Evolutionary conservation across 1,140 invertebrate species (phyloP).

Genomic region (Drosophila sproati): DNA sequence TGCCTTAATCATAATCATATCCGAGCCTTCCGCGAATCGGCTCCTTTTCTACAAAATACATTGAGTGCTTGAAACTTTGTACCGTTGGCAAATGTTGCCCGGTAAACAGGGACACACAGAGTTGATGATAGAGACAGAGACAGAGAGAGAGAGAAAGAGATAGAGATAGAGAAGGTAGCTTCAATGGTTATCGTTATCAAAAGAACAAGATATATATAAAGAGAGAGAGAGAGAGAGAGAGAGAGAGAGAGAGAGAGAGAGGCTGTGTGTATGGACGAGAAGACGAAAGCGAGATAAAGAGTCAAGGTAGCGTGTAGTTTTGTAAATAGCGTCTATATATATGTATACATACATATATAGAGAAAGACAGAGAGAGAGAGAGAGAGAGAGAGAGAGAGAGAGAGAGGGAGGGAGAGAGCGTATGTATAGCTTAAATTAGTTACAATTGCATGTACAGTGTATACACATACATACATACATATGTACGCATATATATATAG

Average conservation of each 20-base stretch:
- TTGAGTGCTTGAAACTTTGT: constrained; percentile 26
- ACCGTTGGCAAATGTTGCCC: constrained; percentile 27
- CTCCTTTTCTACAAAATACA: constrained; percentile 16
- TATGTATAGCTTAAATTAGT: constrained; percentile 36
- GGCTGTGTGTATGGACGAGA: not conserved
- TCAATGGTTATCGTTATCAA: too few relatives aligned
- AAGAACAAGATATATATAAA: too few relatives aligned
- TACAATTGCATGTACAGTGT: constrained; percentile 24
- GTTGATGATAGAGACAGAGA: not conserved
- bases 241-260: not conserved
- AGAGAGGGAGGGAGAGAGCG: not conserved
- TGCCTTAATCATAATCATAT: constrained; percentile 58
- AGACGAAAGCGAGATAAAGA: not conserved
- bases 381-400: constrained; percentile 5
- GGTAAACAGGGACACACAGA: not conserved
- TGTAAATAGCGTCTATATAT: too few relatives aligned
- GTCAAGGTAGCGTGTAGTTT: not conserved
- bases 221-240: not conserved
- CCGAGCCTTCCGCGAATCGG: constrained; percentile 11
- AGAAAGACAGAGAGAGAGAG: not conserved
- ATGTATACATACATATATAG: not conserved
- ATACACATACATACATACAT: constrained; percentile 13
- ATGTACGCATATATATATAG: constrained; percentile 16
- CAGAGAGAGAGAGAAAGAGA: constrained; percentile 3
- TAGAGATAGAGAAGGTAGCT: not conserved